These are phyloP conservation scores for Misgurnus mizolepis DNA, from an alignment of 2,113 vertebrate species.

Conservation along the genomic window DNA sequence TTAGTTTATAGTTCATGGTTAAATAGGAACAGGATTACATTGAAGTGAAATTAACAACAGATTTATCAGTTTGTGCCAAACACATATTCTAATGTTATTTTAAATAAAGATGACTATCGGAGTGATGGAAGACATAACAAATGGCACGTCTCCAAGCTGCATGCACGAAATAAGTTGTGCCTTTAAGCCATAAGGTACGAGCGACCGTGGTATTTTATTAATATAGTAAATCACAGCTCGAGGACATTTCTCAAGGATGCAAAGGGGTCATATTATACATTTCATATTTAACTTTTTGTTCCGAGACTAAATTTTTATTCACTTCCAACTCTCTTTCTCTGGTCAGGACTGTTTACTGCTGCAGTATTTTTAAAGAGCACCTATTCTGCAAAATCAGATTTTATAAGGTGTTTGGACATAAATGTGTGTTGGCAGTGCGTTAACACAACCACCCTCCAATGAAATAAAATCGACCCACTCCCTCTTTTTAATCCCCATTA, in stretches of 20 bases:
- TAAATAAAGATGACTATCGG: constrained; percentile 15
- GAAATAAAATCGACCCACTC: background rate
- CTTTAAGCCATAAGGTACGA: background rate
- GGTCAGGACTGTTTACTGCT: no score
- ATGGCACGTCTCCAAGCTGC: background rate
- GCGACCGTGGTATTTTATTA: no score
- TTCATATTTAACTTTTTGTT: no score
- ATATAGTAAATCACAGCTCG: background rate
- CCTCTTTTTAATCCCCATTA: no score
- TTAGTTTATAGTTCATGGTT: constrained; percentile 13
- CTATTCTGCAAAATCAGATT: no score
- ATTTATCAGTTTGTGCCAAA: constrained; percentile 21
- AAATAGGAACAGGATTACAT: constrained; percentile 23
- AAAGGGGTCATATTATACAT: background rate
- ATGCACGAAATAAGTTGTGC: background rate
- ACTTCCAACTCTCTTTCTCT: no score
- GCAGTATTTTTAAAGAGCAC: no score
- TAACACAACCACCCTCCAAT: no score
- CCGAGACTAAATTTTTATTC: no score
- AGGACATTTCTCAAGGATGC: background rate
- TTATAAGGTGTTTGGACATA: no score
- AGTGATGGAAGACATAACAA: constrained; percentile 18
- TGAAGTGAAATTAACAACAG: constrained; percentile 27
- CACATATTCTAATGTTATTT: constrained; percentile 29
- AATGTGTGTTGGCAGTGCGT: no score